Base-by-base conservation (phyloP, 1,140 invertebrate species). In the Macrotrachela quadricornifera region DNA sequence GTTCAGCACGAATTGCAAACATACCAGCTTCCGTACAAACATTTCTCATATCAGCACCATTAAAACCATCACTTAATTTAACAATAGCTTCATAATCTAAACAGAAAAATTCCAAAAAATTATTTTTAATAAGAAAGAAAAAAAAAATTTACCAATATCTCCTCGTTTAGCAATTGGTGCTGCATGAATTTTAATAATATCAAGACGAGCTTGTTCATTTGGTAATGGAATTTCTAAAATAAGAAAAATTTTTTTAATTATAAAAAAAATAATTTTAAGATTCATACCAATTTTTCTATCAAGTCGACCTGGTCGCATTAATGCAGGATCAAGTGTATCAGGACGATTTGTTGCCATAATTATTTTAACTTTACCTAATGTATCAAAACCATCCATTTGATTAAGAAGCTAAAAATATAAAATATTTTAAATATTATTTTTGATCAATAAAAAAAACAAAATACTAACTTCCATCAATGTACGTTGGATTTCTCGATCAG, bases 331-430 rank as follows among this genome's bases (percentile, higher is more conserved):
- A 37, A 97, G 73, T 4, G 91, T 97, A 64, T 97, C 91, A 1
- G 92, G 92, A 59, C 94, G 77, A 72, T 97, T 97, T 41, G 92
- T 99, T 1, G 92, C 92, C 92, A 97, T 97, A 51, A 97, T 96
- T 74, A 96, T 96, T 78, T 99, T 95, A 0, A 94, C 87, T 75
- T 96, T 87, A 12, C 92, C 92, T 36, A 97, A 72, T 0, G 90
- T 87, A 75, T 97, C 91, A 72, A 99, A 99, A 45, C 94, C 94
- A 73, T 99, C 94, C 90, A 99, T 96, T 74, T 99, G 88, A 74
- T 97, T 99, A 12, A 99, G 74, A 41, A n/a, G n/a, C n/a, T n/a
- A n/a, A n/a, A n/a, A n/a, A n/a, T n/a, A n/a, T n/a, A n/a, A n/a
- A n/a, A n/a, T n/a, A n/a, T n/a, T n/a, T n/a, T n/a, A n/a, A n/a